Evolutionary conservation across 2,797 vertebrate species (phyloP).

Genomic region (Hemitrygon akajei): DNA sequence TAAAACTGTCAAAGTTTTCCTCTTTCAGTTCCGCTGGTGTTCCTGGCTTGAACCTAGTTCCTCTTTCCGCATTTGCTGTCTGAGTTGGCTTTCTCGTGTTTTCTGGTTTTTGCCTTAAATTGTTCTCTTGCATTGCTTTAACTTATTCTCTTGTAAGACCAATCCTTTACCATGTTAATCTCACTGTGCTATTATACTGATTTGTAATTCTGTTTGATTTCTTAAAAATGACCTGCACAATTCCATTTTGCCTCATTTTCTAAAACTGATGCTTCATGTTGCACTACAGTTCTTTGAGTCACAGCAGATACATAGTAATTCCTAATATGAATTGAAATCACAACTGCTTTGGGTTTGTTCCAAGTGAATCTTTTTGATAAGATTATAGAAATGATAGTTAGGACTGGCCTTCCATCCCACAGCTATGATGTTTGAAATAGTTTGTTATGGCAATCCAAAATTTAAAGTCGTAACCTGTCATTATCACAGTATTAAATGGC

Average conservation of each 20-base stretch:
- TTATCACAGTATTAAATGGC: background rate
- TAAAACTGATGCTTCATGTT: background rate
- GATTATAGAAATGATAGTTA: background rate
- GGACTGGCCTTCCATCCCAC: background rate
- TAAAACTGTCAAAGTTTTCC: background rate
- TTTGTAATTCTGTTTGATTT: background rate
- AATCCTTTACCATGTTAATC: background rate
- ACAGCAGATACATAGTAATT: background rate
- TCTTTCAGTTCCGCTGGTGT: too few species aligned
- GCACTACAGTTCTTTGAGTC: background rate
- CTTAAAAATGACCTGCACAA: background rate
- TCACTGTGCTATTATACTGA: background rate
- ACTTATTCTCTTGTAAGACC: background rate
- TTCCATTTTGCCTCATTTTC: background rate
- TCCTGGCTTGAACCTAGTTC: background rate
- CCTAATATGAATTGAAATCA: background rate
- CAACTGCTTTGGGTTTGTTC: background rate
- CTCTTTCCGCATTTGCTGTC: background rate
- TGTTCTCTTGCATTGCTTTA: background rate
- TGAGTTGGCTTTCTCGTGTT: background rate
- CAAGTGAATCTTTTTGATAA: background rate
- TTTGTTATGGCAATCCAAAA: background rate
- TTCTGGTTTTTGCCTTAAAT: background rate
- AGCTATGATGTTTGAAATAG: background rate
- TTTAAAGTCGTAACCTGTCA: background rate